phyloP scores from a whole-genome alignment of 2,797 vertebrate species.

The Aphelocoma californica region DNA sequence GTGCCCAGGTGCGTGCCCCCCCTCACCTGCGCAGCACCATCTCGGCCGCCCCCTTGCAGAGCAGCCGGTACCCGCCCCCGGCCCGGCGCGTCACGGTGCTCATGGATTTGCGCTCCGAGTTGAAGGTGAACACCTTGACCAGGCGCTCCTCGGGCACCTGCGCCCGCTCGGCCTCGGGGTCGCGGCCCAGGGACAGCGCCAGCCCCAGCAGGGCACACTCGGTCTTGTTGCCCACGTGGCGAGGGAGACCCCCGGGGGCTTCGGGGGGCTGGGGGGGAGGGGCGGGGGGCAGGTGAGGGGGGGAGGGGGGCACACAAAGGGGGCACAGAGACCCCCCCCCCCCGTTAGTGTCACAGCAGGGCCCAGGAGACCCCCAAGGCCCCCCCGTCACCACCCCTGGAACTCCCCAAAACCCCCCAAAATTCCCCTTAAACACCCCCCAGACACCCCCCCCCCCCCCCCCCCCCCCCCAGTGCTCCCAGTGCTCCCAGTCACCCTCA shows the following conservation, averaged over 20 bases:
- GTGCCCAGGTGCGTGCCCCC: no score
- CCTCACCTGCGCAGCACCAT: background rate
- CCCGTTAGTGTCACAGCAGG: no score
- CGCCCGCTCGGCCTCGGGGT: background rate
- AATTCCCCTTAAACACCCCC: no score
- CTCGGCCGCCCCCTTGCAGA: background rate
- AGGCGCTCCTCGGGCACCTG: constrained; percentile 26
- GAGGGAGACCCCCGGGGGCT: background rate
- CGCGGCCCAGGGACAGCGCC: background rate
- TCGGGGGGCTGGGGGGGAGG: background rate
- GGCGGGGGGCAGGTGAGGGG: no score
- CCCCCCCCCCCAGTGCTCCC: no score
- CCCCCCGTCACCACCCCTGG: no score
- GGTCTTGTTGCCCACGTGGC: background rate
- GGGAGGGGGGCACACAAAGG: no score
- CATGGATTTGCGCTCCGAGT: background rate
- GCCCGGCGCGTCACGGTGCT: background rate
- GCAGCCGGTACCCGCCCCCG: background rate
- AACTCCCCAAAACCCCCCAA: no score
- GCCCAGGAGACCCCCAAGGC: no score
- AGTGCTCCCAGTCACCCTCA: no score
- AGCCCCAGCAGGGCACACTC: background rate
- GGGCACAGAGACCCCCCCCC: no score
- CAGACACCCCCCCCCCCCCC: no score
- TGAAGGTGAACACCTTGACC: background rate